Conservation (phyloP, 2,797 vertebrate genomes). For the Clarias platycephalus region DNA sequence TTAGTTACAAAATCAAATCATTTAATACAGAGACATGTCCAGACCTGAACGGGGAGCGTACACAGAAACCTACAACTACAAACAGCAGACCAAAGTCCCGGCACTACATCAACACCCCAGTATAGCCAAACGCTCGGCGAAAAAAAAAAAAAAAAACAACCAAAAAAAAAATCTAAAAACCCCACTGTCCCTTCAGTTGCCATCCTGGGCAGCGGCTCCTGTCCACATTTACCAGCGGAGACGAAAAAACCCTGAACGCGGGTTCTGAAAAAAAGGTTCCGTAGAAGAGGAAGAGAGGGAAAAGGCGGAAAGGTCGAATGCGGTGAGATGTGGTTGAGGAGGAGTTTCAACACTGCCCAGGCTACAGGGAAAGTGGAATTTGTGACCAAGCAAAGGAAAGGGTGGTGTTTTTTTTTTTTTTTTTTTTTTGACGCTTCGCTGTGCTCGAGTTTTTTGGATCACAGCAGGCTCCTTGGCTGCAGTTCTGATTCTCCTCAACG, state of each 20-base stretch:
- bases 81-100: constrained; percentile 60
- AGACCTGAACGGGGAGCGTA: constrained; percentile 60
- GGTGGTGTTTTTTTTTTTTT: constrained; percentile 69
- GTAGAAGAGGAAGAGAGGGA: constrained; percentile 74
- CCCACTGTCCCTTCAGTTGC: constrained; percentile 66
- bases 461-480: constrained; percentile 89
- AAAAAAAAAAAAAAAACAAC: constrained; percentile 40
- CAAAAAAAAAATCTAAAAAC: constrained; percentile 52
- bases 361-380: constrained; percentile 81
- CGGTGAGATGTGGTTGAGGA: constrained; percentile 78
- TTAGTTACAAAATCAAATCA: constrained; percentile 58
- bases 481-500: constrained; percentile 79
- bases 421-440: constrained; percentile 75
- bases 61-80: constrained; percentile 61
- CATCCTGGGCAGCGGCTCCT: constrained; percentile 69
- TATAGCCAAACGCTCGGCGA: constrained; percentile 63
- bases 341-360: constrained; percentile 77
- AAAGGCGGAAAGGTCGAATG: constrained; percentile 76
- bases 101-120: constrained; percentile 55
- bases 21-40: constrained; percentile 68
- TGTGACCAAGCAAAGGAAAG: constrained; percentile 83
- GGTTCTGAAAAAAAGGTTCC: constrained; percentile 71
- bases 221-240: constrained; percentile 69
- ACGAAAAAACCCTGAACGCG: constrained; percentile 72
- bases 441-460: constrained; percentile 80